Conservation (phyloP, 2,888 invertebrate genomes). For the Spisula solida region DNA sequence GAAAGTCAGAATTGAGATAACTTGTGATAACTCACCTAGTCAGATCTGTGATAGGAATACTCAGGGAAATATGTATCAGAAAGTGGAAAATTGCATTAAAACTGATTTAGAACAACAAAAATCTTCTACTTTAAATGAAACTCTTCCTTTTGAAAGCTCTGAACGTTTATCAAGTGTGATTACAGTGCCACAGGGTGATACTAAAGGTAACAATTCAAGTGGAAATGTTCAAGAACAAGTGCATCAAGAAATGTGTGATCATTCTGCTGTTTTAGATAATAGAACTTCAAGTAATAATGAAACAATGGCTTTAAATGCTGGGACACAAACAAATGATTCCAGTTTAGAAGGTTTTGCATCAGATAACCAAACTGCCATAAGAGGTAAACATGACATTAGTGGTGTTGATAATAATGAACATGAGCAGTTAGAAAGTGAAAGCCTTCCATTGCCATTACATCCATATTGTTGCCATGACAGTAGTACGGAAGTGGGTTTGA, state of each 20-base stretch:
- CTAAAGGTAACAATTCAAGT: not conserved
- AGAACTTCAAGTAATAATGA: not conserved
- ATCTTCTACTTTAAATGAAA: not conserved
- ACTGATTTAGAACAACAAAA: not conserved
- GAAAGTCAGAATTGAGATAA: not conserved
- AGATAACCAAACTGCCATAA: too few species aligned
- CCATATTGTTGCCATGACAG: constrained; percentile 69
- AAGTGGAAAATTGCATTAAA: not conserved
- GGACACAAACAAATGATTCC: not conserved
- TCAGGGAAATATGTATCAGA: not conserved
- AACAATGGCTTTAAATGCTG: too few species aligned
- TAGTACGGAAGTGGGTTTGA: not conserved
- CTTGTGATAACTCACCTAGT: not conserved
- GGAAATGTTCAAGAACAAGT: not conserved
- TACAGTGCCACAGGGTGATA: not conserved
- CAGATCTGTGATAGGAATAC: not conserved
- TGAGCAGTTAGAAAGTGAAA: not conserved
- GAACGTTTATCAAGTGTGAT: not conserved
- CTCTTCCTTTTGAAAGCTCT: not conserved
- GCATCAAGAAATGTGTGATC: not conserved
- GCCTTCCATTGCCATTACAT: constrained; percentile 48
- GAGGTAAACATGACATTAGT: not conserved
- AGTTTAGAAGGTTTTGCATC: not conserved
- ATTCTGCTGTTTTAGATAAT: not conserved
- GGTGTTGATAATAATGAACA: not conserved